Evolutionary conservation across 2,888 invertebrate species (phyloP).

Genomic region (Thecocarcelia acutangulata): DNA sequence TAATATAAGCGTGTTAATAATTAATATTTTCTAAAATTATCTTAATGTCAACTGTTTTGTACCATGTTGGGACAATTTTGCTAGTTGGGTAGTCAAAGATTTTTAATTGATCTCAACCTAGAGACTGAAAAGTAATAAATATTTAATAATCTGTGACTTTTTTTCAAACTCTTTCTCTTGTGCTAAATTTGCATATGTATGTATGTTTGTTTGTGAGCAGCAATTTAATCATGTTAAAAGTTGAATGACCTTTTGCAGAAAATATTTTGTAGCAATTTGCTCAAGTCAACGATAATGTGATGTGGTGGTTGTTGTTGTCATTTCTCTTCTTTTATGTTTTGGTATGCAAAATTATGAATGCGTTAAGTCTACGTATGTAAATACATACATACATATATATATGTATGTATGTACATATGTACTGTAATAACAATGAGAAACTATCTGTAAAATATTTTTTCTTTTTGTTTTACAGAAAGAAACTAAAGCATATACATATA

Average conservation of each 20-base stretch:
- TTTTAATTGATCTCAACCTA: constrained; percentile 23
- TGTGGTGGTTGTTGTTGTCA: too few relatives aligned
- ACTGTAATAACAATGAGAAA: neutral
- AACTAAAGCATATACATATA: too few relatives aligned
- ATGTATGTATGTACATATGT: neutral
- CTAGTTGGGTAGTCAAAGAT: neutral
- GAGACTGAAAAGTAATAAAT: neutral
- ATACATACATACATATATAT: neutral
- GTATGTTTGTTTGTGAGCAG: neutral
- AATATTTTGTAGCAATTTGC: constrained; percentile 2
- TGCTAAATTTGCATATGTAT: neutral
- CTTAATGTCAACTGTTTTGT: too few relatives aligned
- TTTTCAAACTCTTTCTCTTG: neutral
- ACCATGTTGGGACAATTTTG: too few relatives aligned
- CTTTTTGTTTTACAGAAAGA: too few relatives aligned
- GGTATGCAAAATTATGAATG: too few relatives aligned
- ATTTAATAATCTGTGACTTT: neutral
- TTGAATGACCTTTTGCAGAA: constrained; percentile 33
- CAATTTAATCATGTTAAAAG: neutral
- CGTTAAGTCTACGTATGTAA: too few relatives aligned
- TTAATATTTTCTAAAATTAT: neutral
- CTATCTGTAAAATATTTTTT: too few relatives aligned
- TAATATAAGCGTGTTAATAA: neutral
- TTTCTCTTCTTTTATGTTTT: too few relatives aligned
- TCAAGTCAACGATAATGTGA: neutral